These are phyloP conservation scores for Pristionchus japonicus DNA, from an alignment of 2,888 invertebrate species.

Conservation along the genomic window DNA sequence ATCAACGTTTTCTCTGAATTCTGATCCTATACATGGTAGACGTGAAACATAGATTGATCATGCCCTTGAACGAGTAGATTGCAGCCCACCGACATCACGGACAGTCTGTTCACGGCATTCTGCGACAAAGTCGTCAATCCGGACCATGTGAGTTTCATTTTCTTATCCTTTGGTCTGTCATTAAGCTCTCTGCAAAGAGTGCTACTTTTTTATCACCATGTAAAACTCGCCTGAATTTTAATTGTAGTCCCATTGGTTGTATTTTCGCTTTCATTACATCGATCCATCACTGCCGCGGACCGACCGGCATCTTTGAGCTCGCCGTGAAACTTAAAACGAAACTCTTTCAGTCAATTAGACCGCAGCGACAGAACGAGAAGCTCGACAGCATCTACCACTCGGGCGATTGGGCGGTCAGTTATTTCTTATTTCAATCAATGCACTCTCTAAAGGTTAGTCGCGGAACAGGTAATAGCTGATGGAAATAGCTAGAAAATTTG, in stretches of 20 bases:
- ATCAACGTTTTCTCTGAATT: too few species aligned
- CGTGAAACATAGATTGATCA: too few species aligned
- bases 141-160: not conserved
- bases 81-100: not conserved
- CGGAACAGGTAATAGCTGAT: too few species aligned
- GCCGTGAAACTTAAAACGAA: not conserved
- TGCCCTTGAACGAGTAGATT: too few species aligned
- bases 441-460: not conserved
- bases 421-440: not conserved
- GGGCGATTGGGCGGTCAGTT: constrained; percentile 42
- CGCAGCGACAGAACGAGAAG: not conserved
- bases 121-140: not conserved
- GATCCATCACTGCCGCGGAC: not conserved
- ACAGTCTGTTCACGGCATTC: not conserved
- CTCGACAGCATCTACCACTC: constrained; percentile 39
- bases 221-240: too few species aligned
- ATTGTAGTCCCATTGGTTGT: too few species aligned
- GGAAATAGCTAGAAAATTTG: too few species aligned
- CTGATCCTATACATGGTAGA: too few species aligned
- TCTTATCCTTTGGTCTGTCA: not conserved
- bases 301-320: not conserved
- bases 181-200: too few species aligned
- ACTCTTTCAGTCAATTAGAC: not conserved
- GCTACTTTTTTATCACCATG: too few species aligned
- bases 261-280: not conserved